Evolutionary conservation across 2,113 vertebrate genomes (phyloP), one percentile per base, ranked within the genome.

Genomic region (Mastomys coucha): DNA sequence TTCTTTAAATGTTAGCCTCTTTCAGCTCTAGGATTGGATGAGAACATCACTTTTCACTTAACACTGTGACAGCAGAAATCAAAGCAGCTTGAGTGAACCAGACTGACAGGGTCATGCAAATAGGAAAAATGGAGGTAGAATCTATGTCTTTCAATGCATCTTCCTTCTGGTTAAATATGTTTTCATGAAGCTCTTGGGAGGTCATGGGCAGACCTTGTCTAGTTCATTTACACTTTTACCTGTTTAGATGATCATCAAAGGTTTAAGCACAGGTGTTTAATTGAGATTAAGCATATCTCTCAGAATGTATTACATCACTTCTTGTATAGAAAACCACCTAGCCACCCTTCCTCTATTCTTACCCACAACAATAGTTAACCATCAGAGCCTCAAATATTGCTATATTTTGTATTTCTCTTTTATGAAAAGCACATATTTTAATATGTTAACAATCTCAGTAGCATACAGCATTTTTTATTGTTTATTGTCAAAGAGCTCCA

Each of bases 381-480:
- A 17, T 73, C 24, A n/a, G 4, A 70, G 67, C 14, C 69, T 77
- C 56, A 39, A 80, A 56, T 51, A 58, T 10, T 7, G 42, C 28
- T 39, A 10, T 13, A 53, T 2, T 24, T 11, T 51, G 2, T 86
- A 10, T 9, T 11, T 85, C 33, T 91, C 69, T 42, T 91, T 65
- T 93, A 86, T 53, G 33, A 94, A 96, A 84, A 72, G 9, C 26
- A 63, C 0, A 2, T 56, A 76, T 75, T 76, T 81, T 95, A 67
- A 65, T 11, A 49, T 89, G 31, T 26, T 86, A 63, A 24, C 16
- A 3, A 24, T 94, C 33, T 69, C 45, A 88, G 0, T 60, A 70
- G 31, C 60, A 53, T 3, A 45, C 0, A 80, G 12, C 0, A 2
- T 42, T n/a, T 87, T 93, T 88, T 89, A 42, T 58, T 75, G 56